A percentile compares a stretch with the other conserved stretches of the same genome.
These are phyloP conservation scores for Harpagoxenus sublaevis DNA, from an alignment of 2,888 invertebrate genomes.

Conservation along the genomic window DNA sequence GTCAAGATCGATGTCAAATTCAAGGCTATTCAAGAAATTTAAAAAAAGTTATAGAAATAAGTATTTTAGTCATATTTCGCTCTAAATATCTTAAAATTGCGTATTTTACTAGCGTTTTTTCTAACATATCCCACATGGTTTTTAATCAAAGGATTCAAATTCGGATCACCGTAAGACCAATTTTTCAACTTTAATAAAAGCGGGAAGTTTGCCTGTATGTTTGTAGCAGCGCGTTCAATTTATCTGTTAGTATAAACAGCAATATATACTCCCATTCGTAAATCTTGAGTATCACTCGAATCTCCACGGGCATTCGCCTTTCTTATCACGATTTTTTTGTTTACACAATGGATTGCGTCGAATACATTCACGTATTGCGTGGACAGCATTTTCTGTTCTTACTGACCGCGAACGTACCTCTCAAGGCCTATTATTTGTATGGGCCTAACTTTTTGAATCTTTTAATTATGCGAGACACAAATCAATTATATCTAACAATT, in stretches of 20 bases:
- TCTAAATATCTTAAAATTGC: not conserved
- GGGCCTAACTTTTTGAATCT: not conserved
- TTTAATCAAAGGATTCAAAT: not conserved
- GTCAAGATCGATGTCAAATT: not conserved
- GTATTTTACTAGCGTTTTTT: not conserved
- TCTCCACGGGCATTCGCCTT: too few relatives aligned
- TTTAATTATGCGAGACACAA: not conserved
- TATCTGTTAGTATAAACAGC: not conserved
- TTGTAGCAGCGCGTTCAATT: not conserved
- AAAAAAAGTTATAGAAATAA: not conserved
- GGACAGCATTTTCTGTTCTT: conserved; percentile 4
- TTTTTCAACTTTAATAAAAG: not conserved
- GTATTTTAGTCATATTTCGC: not conserved
- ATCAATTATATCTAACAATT: not conserved
- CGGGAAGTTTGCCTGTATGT: not conserved
- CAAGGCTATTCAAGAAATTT: not conserved
- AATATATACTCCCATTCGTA: not conserved
- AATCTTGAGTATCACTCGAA: not conserved
- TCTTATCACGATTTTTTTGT: conserved; percentile 20
- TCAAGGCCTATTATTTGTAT: not conserved
- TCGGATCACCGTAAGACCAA: not conserved
- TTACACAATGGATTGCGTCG: conserved; percentile 8
- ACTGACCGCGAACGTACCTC: not conserved
- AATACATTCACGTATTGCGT: not conserved
- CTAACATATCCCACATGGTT: not conserved